Evolutionary conservation across 2,797 vertebrate genomes (phyloP).

Genomic region (Sphenodon punctatus): DNA sequence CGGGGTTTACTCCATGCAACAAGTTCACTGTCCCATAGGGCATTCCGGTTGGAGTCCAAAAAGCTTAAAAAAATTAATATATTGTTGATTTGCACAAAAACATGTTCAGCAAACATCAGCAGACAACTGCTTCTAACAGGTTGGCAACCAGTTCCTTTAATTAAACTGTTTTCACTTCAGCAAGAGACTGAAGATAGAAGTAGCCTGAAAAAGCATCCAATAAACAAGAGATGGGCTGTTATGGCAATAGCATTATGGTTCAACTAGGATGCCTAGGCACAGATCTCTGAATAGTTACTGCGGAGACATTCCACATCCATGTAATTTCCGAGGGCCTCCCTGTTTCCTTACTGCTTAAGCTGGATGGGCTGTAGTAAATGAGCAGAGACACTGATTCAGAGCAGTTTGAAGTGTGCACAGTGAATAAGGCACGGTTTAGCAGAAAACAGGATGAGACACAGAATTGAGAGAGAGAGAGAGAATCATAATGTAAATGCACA

Average conservation of each 20-base stretch:
- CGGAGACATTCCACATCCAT: not conserved
- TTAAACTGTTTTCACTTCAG: fast-evolving
- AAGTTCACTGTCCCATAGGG: slow-evolving; percentile 96
- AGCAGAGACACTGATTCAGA: not conserved
- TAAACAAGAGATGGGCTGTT: not conserved
- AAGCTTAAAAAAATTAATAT: slow-evolving; percentile 85
- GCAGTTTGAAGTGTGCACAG: not conserved
- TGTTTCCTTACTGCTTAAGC: not conserved
- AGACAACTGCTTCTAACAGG: not conserved
- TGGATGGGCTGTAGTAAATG: not conserved
- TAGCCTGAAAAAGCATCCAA: not conserved
- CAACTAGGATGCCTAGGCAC: not conserved
- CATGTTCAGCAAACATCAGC: not conserved
- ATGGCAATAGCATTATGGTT: not conserved
- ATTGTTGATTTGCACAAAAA: not conserved
- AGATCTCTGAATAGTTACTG: not conserved
- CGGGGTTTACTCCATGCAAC: slow-evolving; percentile 88
- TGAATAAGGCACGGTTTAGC: not conserved
- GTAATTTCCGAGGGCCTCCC: fast-evolving
- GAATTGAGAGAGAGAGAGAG: fast-evolving
- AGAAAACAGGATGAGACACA: not conserved
- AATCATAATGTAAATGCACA: not conserved
- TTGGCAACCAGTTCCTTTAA: fast-evolving
- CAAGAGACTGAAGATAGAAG: fast-evolving
- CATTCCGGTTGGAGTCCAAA: slow-evolving; percentile 94